phyloP scores from a whole-genome alignment of 2,113 vertebrate species.

The Capreolus pygargus region DNA sequence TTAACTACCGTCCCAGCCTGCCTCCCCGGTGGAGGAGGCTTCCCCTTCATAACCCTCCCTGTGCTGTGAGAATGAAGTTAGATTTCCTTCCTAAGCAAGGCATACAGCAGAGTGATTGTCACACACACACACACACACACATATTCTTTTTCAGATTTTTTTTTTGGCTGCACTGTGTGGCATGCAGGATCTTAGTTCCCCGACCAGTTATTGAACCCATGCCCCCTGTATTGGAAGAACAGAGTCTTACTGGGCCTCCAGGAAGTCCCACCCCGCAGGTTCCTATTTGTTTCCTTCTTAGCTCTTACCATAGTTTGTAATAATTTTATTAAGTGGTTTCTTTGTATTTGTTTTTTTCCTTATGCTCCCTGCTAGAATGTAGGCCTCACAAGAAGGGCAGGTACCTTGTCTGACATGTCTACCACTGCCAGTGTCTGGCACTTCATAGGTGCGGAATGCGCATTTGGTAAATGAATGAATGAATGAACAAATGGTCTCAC shows the following conservation, averaged over 20 bases:
- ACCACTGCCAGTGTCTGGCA: not conserved
- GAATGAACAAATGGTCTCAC: not conserved
- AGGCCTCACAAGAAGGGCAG: not conserved
- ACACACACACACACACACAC: not conserved
- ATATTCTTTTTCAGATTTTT: not conserved
- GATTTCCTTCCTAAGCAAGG: not conserved
- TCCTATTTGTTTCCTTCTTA: not conserved
- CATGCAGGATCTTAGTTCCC: not conserved
- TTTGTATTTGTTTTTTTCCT: not conserved
- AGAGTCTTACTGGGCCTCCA: not conserved
- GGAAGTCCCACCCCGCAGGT: not conserved
- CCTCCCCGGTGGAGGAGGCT: rapidly evolving
- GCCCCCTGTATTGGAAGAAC: not conserved
- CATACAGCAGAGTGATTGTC: not conserved
- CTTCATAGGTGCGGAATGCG: not conserved
- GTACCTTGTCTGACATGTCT: not conserved
- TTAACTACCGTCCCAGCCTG: not conserved
- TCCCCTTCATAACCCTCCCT: not conserved
- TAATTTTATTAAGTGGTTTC: not conserved
- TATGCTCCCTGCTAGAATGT: not conserved
- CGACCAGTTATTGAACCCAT: not conserved
- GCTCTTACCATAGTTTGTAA: not conserved
- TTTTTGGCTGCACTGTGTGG: not conserved
- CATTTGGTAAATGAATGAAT: not conserved
- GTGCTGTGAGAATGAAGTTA: not conserved